phyloP scores from a whole-genome alignment of 2,888 invertebrate genomes.

The Podabrus alpinus region DNA sequence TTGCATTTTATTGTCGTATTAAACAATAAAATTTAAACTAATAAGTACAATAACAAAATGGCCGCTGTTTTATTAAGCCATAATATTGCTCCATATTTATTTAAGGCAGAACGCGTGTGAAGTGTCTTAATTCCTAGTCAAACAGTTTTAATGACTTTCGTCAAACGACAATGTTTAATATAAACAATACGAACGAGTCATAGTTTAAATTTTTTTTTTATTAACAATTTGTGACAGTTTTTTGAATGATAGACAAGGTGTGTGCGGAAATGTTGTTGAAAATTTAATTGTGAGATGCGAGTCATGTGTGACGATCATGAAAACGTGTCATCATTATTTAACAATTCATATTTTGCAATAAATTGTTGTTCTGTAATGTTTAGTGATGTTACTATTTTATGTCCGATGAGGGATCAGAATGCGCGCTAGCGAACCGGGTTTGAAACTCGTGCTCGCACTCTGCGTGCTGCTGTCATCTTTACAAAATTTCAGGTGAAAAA shows the following conservation, averaged over 20 bases:
- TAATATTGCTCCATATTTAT: conserved; percentile 15
- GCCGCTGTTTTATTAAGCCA: conserved; percentile 9
- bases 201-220: background rate
- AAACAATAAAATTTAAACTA: background rate
- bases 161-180: conserved; percentile 19
- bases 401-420: conserved; percentile 31
- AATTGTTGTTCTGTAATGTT: conserved; percentile 25
- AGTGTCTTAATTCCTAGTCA: conserved; percentile 24
- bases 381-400: conserved; percentile 20
- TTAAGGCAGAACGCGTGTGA: conserved; percentile 23
- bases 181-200: conserved; percentile 5
- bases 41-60: conserved; percentile 11
- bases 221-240: conserved; percentile 14
- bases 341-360: background rate
- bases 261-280: conserved; percentile 25
- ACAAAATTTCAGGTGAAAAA: conserved; percentile 36
- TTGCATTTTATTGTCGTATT: background rate
- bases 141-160: conserved; percentile 26
- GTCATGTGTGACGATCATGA: conserved; percentile 28
- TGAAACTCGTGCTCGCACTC: conserved; percentile 34
- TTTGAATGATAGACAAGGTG: conserved; percentile 17
- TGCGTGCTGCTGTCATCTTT: conserved; percentile 36
- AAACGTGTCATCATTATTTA: conserved; percentile 2
- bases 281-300: conserved; percentile 19
- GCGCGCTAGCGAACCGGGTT: conserved; percentile 31